Evolutionary conservation across 2,888 invertebrate species (phyloP).

Genomic region (Cheilosia variabilis): DNA sequence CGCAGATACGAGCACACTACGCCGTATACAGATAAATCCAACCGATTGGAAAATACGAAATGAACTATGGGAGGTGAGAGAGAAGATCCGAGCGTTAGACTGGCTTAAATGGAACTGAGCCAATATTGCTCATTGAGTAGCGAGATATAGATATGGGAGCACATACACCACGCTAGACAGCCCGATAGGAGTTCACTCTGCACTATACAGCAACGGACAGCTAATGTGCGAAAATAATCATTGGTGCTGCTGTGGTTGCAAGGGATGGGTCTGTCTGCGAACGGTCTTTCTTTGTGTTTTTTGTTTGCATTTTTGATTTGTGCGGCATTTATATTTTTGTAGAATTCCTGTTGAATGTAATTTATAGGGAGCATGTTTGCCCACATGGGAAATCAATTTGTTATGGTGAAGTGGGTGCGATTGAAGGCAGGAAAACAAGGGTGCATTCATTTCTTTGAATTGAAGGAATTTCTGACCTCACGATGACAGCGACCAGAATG

Average conservation of each 20-base stretch:
- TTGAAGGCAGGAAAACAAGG: background rate
- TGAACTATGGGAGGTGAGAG: slow-evolving; percentile 36
- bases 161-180: slow-evolving; percentile 9
- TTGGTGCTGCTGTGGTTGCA: slow-evolving; percentile 51
- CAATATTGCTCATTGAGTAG: slow-evolving; percentile 65
- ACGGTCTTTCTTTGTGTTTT: slow-evolving; percentile 29
- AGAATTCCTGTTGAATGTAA: slow-evolving; percentile 26
- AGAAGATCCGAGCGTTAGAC: slow-evolving; percentile 61
- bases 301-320: slow-evolving; percentile 43
- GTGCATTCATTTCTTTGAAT: background rate
- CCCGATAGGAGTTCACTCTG: slow-evolving; percentile 49
- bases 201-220: slow-evolving; percentile 14
- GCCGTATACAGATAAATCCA: slow-evolving; percentile 30
- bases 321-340: slow-evolving; percentile 42
- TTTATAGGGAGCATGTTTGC: background rate
- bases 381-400: slow-evolving; percentile 12
- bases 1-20: background rate
- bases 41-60: slow-evolving; percentile 42
- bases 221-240: slow-evolving; percentile 57
- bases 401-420: slow-evolving; percentile 7
- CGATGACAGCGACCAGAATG: too few species aligned
- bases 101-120: slow-evolving; percentile 71
- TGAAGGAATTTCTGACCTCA: too few species aligned
- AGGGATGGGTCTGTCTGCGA: slow-evolving; percentile 47
- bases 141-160: slow-evolving; percentile 58